phyloP scores from a whole-genome alignment of 2,113 vertebrate species.

The Marcusenius ussheri region DNA sequence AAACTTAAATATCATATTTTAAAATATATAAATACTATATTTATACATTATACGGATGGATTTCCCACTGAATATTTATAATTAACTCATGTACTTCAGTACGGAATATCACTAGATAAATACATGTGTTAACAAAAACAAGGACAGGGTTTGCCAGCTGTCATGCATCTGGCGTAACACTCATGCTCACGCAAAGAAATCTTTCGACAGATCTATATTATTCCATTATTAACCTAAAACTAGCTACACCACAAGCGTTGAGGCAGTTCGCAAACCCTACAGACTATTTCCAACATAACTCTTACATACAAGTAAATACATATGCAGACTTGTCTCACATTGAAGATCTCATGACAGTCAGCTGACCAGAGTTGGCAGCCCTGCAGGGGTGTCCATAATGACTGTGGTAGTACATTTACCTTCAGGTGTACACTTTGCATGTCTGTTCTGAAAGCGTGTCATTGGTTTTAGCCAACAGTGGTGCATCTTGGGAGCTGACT shows the following conservation, averaged over 20 bases:
- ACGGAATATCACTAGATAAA: neutral
- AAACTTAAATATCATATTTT: neutral
- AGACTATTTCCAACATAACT: too few relatives aligned
- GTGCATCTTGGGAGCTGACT: neutral
- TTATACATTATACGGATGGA: neutral
- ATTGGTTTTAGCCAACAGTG: neutral
- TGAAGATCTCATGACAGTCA: too few relatives aligned
- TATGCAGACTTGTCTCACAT: too few relatives aligned
- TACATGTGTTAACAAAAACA: neutral
- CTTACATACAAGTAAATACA: too few relatives aligned
- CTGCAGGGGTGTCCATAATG: neutral
- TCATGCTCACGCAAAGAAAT: too few relatives aligned
- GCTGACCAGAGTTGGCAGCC: too few relatives aligned
- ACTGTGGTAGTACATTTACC: too few relatives aligned
- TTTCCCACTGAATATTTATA: neutral
- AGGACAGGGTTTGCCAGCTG: neutral
- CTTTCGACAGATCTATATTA: too few relatives aligned
- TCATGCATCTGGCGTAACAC: too few relatives aligned
- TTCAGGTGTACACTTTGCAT: neutral
- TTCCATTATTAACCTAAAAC: too few relatives aligned
- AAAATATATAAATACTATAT: neutral
- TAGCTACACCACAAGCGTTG: too few relatives aligned
- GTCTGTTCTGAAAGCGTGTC: neutral
- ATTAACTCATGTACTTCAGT: neutral
- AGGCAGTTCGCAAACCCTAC: too few relatives aligned